Evolutionary conservation across 1,140 invertebrate species (phyloP).

Genomic region (Panonychus citri): DNA sequence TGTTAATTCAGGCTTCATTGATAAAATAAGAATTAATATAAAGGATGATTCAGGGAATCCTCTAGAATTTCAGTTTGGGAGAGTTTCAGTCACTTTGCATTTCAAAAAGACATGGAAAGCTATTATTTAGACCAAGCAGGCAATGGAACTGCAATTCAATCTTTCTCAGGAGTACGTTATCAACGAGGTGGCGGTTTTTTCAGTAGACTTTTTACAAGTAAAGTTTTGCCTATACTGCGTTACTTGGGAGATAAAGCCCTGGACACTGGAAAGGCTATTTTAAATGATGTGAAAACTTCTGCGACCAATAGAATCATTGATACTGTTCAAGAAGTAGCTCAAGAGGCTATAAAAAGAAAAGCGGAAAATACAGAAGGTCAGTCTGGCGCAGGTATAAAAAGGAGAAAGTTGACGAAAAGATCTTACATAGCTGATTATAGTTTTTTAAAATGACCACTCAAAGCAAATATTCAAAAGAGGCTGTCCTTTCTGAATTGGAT

Average conservation of each 20-base stretch:
- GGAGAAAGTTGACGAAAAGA: background rate
- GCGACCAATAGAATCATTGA: background rate
- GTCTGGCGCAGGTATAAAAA: background rate
- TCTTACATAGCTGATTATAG: background rate
- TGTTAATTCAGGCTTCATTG: background rate
- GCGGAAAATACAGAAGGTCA: background rate
- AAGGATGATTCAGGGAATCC: background rate
- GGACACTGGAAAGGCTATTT: background rate
- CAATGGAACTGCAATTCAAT: background rate
- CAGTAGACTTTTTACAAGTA: background rate
- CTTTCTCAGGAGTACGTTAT: background rate
- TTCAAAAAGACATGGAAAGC: background rate
- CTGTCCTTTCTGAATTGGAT: slow-evolving; percentile 21
- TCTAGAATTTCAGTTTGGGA: background rate
- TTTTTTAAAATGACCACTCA: slow-evolving; percentile 6
- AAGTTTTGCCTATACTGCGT: background rate
- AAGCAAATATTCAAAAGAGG: background rate
- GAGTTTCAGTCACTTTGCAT: background rate
- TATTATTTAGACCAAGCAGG: slow-evolving; percentile 3
- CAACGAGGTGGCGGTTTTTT: background rate
- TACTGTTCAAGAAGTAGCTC: background rate
- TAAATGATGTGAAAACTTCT: background rate
- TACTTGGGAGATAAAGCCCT: background rate
- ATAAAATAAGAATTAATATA: background rate
- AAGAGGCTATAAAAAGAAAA: background rate